Percentiles rank a stretch among this genome's conserved stretches.
Conservation (phyloP, 2,888 invertebrate species). For the Caenorhabditis sulstoni region DNA sequence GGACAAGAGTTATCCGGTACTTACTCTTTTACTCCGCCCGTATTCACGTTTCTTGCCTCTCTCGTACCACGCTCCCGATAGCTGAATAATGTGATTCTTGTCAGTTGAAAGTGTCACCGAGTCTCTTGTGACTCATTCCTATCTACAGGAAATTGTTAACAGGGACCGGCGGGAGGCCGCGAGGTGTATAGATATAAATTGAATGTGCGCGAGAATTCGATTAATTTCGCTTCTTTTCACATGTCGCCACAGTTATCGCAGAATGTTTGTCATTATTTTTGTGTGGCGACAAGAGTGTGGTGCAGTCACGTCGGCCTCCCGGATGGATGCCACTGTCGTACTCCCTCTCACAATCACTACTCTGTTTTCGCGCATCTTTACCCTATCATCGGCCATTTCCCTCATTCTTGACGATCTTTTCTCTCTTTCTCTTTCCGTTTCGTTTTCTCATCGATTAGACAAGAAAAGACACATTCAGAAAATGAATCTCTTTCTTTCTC, state of each 20-base stretch:
- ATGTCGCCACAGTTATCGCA: no score
- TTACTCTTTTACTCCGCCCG: background rate
- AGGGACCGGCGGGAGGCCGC: no score
- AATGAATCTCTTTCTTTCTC: background rate
- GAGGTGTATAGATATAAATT: no score
- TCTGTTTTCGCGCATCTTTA: conserved; percentile 26
- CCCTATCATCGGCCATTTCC: conserved; percentile 23
- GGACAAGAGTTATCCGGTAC: conserved; percentile 3
- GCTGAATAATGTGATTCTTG: no score
- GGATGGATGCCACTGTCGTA: conserved; percentile 2
- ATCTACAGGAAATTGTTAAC: no score
- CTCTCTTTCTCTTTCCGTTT: conserved; percentile 32
- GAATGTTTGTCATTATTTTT: conserved; percentile 1
- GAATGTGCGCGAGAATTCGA: no score
- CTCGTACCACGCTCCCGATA: no score
- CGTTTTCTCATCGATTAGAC: conserved; percentile 35
- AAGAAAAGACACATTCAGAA: conserved; percentile 24
- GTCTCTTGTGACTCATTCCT: no score
- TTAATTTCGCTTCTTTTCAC: no score
- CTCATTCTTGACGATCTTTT: background rate
- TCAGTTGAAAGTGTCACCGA: no score
- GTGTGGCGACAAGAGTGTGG: background rate
- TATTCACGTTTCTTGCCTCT: conserved; percentile 4
- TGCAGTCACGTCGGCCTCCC: background rate
- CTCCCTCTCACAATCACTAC: conserved; percentile 29